These are phyloP conservation scores for Acrocera orbiculus DNA, from an alignment of 2,888 invertebrate species.

Conservation along the genomic window DNA sequence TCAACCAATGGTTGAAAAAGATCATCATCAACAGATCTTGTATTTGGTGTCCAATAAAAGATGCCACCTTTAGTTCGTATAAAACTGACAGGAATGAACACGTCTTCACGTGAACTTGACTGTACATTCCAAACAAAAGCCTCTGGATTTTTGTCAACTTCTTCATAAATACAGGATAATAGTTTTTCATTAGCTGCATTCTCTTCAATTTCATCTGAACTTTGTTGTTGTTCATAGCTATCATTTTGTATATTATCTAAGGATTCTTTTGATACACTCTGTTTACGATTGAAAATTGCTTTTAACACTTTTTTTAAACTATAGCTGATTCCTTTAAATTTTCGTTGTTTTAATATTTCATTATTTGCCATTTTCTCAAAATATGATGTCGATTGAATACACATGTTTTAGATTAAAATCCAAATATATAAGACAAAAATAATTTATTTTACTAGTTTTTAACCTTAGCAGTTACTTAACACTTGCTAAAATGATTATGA, in stretches of 20 bases:
- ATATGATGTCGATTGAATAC: too few relatives aligned
- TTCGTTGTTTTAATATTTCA: too few relatives aligned
- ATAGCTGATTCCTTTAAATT: too few relatives aligned
- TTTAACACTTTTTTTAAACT: background rate
- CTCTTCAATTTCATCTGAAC: slow-evolving; percentile 48
- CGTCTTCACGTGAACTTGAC: background rate
- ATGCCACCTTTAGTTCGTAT: slow-evolving; percentile 65
- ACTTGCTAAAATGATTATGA: too few relatives aligned
- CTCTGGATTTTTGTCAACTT: slow-evolving; percentile 41
- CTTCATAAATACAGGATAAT: slow-evolving; percentile 51
- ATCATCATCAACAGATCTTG: slow-evolving; percentile 24
- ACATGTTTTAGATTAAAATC: too few relatives aligned
- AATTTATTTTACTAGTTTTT: too few relatives aligned
- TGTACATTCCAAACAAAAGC: slow-evolving; percentile 25
- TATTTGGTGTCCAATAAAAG: slow-evolving; percentile 62
- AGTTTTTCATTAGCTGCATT: slow-evolving; percentile 67
- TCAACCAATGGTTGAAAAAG: slow-evolving; percentile 22
- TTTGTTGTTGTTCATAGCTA: too few relatives aligned
- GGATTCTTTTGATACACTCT: slow-evolving; percentile 21
- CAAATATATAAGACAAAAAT: too few relatives aligned
- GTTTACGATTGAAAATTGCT: background rate
- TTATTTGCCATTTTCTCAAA: too few relatives aligned
- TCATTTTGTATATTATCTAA: slow-evolving; percentile 25
- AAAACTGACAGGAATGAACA: slow-evolving; percentile 51
- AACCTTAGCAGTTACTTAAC: too few relatives aligned